These are phyloP conservation scores for Mus caroli DNA, from an alignment of 2,797 vertebrate genomes.

Conservation along the genomic window DNA sequence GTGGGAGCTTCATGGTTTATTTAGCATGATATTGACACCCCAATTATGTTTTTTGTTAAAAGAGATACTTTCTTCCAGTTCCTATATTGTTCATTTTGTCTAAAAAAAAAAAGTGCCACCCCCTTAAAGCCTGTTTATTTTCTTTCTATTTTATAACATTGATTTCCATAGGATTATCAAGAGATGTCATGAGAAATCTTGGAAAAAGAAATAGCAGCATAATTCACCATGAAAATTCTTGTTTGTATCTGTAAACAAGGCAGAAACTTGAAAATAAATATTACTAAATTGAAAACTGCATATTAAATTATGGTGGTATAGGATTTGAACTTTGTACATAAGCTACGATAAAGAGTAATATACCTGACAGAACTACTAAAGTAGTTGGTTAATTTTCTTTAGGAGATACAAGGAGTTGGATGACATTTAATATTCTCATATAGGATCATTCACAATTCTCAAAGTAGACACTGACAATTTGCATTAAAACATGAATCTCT, in stretches of 20 bases:
- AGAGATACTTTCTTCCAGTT: not conserved
- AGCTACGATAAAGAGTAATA: not conserved
- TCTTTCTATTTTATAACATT: not conserved
- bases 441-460: not conserved
- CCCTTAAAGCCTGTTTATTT: not conserved
- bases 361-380: constrained; percentile 17
- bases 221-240: not conserved
- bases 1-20: not conserved
- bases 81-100: not conserved
- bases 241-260: not conserved
- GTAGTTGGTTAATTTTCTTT: not conserved
- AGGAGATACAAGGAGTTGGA: not conserved
- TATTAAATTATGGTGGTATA: not conserved
- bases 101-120: not conserved
- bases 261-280: not conserved
- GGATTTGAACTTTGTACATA: not conserved
- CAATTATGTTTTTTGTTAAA: not conserved
- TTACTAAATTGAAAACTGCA: not conserved
- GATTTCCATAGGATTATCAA: not conserved
- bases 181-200: not conserved
- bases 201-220: constrained; percentile 18
- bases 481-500: not conserved
- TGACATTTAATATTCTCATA: not conserved
- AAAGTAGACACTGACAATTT: not conserved
- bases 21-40: not conserved